These are phyloP conservation scores for Lithophane semibrunnea DNA, from an alignment of 2,888 invertebrate species.

Conservation along the genomic window DNA sequence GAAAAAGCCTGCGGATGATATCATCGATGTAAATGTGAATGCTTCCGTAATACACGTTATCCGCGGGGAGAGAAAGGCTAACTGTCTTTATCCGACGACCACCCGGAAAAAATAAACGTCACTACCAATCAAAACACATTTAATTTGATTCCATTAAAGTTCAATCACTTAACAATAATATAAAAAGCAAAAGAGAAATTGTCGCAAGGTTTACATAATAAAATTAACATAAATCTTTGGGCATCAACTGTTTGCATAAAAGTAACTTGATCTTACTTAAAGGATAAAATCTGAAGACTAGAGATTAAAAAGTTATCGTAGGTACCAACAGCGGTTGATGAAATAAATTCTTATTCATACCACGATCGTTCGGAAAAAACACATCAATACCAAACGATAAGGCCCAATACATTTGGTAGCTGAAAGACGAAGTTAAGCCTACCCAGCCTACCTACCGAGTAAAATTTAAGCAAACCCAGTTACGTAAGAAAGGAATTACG, in stretches of 20 bases:
- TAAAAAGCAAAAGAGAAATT: conserved; percentile 45
- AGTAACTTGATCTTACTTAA: conserved; percentile 41
- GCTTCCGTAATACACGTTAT: conserved; percentile 13
- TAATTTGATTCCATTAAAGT: conserved; percentile 44
- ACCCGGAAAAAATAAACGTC: conserved; percentile 36
- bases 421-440: conserved; percentile 20
- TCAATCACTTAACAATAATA: conserved; percentile 37
- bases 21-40: conserved; percentile 19
- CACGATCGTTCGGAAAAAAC: conserved; percentile 48
- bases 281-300: conserved; percentile 13
- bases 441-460: conserved; percentile 9
- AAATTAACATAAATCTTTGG: conserved; percentile 46
- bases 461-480: conserved; percentile 27
- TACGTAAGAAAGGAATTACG: conserved; percentile 20
- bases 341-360: conserved; percentile 47
- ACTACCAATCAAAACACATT: conserved; percentile 34
- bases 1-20: background rate
- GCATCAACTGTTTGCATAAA: conserved; percentile 46
- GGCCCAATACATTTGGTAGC: conserved; percentile 36
- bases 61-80: conserved; percentile 36
- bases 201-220: conserved; percentile 35
- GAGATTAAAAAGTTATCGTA: conserved; percentile 44
- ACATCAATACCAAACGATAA: conserved; percentile 42
- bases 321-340: conserved; percentile 19
- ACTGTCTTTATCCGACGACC: background rate